Conservation (phyloP, 2,113 vertebrate genomes). For the Thamnaconus septentrionalis region DNA sequence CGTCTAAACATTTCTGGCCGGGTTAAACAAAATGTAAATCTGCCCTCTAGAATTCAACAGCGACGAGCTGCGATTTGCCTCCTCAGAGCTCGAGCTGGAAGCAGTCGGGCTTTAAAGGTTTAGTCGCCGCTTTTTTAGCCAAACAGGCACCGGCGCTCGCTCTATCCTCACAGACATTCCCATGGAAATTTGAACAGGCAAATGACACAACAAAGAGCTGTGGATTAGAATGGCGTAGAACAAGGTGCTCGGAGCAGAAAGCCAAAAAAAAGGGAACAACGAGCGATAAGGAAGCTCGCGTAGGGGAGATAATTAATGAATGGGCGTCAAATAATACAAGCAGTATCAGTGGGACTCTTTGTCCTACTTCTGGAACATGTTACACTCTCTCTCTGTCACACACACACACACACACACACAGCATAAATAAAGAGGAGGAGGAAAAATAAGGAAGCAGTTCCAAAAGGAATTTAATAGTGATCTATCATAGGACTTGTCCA, state of each 20-base stretch:
- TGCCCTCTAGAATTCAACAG: slow-evolving; percentile 8
- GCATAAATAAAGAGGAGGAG: slow-evolving; percentile 18
- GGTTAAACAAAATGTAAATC: slow-evolving; percentile 53
- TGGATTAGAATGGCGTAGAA: slow-evolving; percentile 59
- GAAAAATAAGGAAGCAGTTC: slow-evolving; percentile 35
- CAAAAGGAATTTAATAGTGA: slow-evolving; percentile 43
- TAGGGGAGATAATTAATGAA: slow-evolving; percentile 73
- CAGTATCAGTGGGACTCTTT: slow-evolving; percentile 62
- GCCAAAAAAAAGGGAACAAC: slow-evolving; percentile 57
- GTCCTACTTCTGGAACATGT: slow-evolving; percentile 58
- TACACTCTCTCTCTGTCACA: slow-evolving; percentile 25
- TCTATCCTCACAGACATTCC: slow-evolving; percentile 40
- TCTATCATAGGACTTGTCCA: slow-evolving; percentile 39
- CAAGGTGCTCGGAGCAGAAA: slow-evolving; percentile 61
- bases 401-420: slow-evolving; percentile 11
- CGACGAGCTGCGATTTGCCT: too few relatives aligned
- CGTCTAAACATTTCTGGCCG: slow-evolving; percentile 51
- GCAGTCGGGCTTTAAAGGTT: too few relatives aligned
- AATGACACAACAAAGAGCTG: slow-evolving; percentile 63
- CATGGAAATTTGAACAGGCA: slow-evolving; percentile 42
- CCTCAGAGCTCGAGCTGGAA: too few relatives aligned
- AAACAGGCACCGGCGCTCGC: slow-evolving; percentile 7
- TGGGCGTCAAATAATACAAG: slow-evolving; percentile 60
- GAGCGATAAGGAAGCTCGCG: slow-evolving; percentile 60
- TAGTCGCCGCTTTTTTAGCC: too few relatives aligned